phyloP scores from a whole-genome alignment of 2,797 vertebrate species.

The Fringilla coelebs region DNA sequence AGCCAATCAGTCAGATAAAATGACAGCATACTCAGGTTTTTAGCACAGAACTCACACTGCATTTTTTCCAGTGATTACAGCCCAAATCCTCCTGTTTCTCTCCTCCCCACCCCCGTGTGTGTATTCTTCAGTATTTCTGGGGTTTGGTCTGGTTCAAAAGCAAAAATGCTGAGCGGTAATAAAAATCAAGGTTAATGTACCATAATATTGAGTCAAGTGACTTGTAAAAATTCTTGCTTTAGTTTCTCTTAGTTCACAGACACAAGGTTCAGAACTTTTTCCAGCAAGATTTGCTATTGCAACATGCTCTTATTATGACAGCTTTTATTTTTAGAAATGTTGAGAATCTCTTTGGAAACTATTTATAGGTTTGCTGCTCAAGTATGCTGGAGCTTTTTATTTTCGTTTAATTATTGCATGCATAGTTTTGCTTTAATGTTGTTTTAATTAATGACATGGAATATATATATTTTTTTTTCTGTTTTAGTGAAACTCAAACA shows the following conservation, averaged over 20 bases:
- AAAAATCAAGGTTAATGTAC: conserved; percentile 54
- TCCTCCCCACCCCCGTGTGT: not conserved
- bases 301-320: conserved; percentile 31
- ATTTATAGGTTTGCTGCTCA: conserved; percentile 26
- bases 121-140: not conserved
- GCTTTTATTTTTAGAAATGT: conserved; percentile 48
- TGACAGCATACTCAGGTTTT: not conserved
- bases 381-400: not conserved
- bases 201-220: conserved; percentile 42
- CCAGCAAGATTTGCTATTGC: conserved; percentile 17
- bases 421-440: not conserved
- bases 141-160: conserved; percentile 7
- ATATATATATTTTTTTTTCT: not conserved
- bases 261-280: conserved; percentile 12
- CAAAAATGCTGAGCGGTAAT: not conserved
- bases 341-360: conserved; percentile 31
- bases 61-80: not conserved
- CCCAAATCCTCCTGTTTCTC: not conserved
- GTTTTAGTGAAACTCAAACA: not conserved
- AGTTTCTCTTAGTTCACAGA: conserved; percentile 22
- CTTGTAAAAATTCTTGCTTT: conserved; percentile 55
- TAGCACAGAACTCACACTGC: not conserved
- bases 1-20: not conserved
- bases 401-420: not conserved
- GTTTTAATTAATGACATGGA: not conserved